These are phyloP conservation scores for Sphaerophoria taeniata DNA, from an alignment of 2,888 invertebrate species.

Conservation along the genomic window DNA sequence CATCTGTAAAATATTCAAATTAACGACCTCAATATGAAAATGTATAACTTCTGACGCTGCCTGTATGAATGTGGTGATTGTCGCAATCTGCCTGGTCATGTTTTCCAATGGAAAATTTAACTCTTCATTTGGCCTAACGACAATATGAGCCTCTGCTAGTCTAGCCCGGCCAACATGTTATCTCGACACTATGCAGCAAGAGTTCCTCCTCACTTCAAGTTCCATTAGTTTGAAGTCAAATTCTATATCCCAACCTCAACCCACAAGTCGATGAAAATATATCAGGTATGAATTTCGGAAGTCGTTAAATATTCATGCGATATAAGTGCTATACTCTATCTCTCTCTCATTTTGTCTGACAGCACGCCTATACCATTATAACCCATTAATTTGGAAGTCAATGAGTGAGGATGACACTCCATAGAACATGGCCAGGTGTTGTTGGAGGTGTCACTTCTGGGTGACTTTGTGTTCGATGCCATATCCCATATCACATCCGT, in stretches of 20 bases:
- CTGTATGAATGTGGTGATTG: conserved; percentile 32
- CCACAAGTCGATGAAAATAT: not conserved
- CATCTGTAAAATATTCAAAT: conserved; percentile 60
- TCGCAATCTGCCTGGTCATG: conserved; percentile 49
- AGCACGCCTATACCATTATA: conserved; percentile 60
- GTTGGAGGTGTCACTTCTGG: conserved; percentile 33
- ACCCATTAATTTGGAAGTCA: conserved; percentile 62
- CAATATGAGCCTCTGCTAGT: conserved; percentile 35
- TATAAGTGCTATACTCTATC: conserved; percentile 53
- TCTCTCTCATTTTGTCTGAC: not conserved
- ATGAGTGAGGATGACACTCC: conserved; percentile 50
- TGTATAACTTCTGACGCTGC: conserved; percentile 24
- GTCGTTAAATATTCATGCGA: conserved; percentile 66
- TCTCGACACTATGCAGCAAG: conserved; percentile 34
- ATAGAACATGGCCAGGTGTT: conserved; percentile 31
- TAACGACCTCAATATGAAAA: conserved; percentile 51
- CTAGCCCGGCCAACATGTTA: conserved; percentile 47
- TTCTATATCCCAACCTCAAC: not conserved
- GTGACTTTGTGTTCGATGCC: not conserved
- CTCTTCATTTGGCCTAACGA: conserved; percentile 63
- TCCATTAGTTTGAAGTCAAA: conserved; percentile 1
- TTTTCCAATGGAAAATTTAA: conserved; percentile 58
- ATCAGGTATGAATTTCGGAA: conserved; percentile 49
- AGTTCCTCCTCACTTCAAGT: conserved; percentile 10
- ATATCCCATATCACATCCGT: conserved; percentile 11